phyloP scores from a whole-genome alignment of 2,113 vertebrate genomes.

The Atlantisia rogersi region DNA sequence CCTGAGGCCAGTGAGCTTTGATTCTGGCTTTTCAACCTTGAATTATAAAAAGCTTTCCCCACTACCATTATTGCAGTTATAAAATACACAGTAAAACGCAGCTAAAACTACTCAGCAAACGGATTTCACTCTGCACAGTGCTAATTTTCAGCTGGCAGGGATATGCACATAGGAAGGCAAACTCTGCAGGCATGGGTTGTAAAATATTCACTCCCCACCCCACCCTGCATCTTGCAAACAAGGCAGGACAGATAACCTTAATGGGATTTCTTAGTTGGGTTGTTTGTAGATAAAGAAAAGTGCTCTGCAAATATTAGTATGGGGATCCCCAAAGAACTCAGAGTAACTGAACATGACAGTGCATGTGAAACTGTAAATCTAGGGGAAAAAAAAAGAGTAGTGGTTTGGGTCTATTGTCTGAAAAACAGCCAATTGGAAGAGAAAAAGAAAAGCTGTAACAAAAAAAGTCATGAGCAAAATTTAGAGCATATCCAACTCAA shows the following conservation, averaged over 20 bases:
- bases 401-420: neutral
- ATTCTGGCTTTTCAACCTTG: no score
- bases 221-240: neutral
- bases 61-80: neutral
- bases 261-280: neutral
- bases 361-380: neutral
- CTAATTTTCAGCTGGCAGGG: neutral
- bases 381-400: neutral
- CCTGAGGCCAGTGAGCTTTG: no score
- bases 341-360: neutral
- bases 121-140: neutral
- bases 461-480: neutral
- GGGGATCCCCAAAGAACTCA: neutral
- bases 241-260: neutral
- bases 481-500: neutral
- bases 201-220: neutral
- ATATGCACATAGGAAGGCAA: neutral
- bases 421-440: neutral
- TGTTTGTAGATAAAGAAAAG: neutral
- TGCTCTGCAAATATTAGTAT: neutral
- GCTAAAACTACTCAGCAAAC: neutral
- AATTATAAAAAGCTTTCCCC: neutral
- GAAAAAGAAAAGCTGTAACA: neutral
- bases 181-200: neutral
- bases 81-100: neutral